These are phyloP conservation scores for Watsonalla binaria DNA, from an alignment of 2,888 invertebrate genomes.

Conservation along the genomic window DNA sequence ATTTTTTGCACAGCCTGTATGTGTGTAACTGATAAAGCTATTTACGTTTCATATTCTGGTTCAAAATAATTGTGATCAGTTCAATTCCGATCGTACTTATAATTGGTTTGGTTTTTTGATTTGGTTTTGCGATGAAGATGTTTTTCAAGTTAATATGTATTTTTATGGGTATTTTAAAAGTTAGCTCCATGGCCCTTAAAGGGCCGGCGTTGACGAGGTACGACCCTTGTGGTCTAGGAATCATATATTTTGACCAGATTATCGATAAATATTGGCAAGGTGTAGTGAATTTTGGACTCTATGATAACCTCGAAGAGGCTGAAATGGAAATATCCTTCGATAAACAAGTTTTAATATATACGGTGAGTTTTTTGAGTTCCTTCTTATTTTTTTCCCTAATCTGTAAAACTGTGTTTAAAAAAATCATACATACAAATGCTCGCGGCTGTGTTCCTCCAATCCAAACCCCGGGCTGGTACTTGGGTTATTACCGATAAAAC, in stretches of 20 bases:
- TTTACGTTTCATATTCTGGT: neutral
- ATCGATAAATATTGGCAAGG: conserved; percentile 47
- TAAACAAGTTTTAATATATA: conserved; percentile 37
- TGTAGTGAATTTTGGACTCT: conserved; percentile 49
- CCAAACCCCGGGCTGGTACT: too few species aligned
- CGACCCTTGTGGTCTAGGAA: conserved; percentile 60
- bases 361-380: conserved; percentile 40
- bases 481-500: neutral
- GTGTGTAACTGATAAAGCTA: neutral
- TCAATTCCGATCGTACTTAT: neutral
- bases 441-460: too few species aligned
- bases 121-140: conserved; percentile 6
- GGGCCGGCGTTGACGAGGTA: conserved; percentile 55
- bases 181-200: conserved; percentile 45
- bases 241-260: conserved; percentile 56
- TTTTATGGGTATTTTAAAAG: conserved; percentile 21
- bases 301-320: conserved; percentile 33
- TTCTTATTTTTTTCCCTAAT: too few species aligned
- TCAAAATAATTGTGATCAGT: too few species aligned
- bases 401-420: too few species aligned
- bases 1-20: neutral
- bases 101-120: neutral
- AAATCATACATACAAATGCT: too few species aligned
- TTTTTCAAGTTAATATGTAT: conserved; percentile 14
- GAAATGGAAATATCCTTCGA: conserved; percentile 48